phyloP scores from a whole-genome alignment of 2,797 vertebrate species.

The Bufotes viridis region DNA sequence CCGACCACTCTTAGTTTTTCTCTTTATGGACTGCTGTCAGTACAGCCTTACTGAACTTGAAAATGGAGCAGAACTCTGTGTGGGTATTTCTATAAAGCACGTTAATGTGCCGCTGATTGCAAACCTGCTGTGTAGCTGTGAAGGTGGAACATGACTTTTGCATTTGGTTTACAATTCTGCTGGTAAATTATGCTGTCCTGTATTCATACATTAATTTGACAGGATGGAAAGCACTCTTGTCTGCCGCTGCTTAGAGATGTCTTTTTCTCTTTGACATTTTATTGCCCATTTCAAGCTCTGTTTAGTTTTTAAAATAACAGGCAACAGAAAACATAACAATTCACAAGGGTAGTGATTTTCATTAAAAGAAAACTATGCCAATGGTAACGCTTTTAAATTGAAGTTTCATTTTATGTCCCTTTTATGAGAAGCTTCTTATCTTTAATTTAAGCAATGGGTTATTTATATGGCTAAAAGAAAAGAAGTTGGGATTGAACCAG shows the following conservation, averaged over 20 bases:
- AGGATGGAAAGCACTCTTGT: constrained; percentile 20
- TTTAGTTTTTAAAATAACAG: constrained; percentile 45
- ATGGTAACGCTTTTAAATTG: background rate
- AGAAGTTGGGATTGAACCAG: too few species aligned
- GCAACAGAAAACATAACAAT: constrained; percentile 30
- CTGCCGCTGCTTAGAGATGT: constrained; percentile 19
- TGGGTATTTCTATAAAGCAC: constrained; percentile 31
- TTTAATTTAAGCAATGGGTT: background rate
- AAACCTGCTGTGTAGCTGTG: constrained; percentile 38
- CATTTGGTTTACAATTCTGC: constrained; percentile 44
- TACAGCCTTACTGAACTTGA: background rate
- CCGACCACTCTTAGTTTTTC: background rate
- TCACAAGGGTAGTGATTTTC: constrained; percentile 26
- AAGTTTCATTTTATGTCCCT: constrained; percentile 21
- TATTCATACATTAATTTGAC: constrained; percentile 41
- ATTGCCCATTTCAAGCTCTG: constrained; percentile 38
- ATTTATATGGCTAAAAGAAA: background rate
- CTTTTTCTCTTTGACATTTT: constrained; percentile 40
- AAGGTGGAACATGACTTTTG: constrained; percentile 23
- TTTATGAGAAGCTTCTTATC: constrained; percentile 3
- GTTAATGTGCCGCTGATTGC: constrained; percentile 37
- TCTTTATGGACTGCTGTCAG: background rate
- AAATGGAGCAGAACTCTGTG: constrained; percentile 35
- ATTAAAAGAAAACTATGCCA: constrained; percentile 5
- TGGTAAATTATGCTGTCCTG: constrained; percentile 26